These are phyloP conservation scores for Pavo muticus DNA, from an alignment of 2,113 vertebrate genomes.

Conservation along the genomic window DNA sequence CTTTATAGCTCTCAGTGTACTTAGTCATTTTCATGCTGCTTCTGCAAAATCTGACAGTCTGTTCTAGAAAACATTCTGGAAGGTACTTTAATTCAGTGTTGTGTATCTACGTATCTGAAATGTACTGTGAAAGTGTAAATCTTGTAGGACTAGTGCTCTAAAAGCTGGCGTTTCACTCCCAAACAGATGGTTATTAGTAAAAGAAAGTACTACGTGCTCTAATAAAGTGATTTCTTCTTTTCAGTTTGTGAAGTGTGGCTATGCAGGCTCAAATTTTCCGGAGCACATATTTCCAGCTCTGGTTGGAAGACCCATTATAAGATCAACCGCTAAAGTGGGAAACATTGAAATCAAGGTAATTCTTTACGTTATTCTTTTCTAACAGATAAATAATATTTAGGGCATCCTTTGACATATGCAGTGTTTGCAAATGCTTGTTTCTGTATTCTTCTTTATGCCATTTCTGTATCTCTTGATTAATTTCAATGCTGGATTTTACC, in stretches of 20 bases:
- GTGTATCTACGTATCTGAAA: not conserved
- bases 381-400: conserved; percentile 3
- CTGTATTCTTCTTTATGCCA: not conserved
- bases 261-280: conserved; percentile 98
- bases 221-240: conserved; percentile 51
- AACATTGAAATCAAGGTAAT: conserved; percentile 99
- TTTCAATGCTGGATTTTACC: conserved; percentile 20
- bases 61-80: not conserved
- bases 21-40: not conserved
- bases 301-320: conserved; percentile 98
- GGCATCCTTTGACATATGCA: not conserved
- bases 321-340: conserved; percentile 99
- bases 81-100: not conserved
- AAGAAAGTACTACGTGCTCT: not conserved
- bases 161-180: not conserved
- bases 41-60: not conserved
- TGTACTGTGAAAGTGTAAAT: not conserved
- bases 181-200: not conserved
- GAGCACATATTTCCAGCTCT: conserved; percentile 99
- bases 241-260: conserved; percentile 99
- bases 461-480: not conserved
- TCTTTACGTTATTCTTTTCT: conserved; percentile 47
- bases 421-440: not conserved
- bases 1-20: not conserved
- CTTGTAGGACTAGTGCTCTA: not conserved